These are phyloP conservation scores for Hypanus sabinus DNA, from an alignment of 2,113 vertebrate species.

Conservation along the genomic window DNA sequence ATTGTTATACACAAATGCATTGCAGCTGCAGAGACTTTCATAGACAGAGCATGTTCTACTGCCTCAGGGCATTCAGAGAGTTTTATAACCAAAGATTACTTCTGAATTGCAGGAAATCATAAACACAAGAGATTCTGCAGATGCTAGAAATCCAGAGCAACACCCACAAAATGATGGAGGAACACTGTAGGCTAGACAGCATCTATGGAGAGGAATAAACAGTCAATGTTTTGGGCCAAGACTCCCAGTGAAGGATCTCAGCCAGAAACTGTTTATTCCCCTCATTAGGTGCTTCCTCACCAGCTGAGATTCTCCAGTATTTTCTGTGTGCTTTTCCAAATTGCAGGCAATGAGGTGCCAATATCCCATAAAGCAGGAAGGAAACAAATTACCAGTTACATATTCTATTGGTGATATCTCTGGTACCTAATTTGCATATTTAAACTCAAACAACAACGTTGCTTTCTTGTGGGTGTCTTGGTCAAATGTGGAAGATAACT, in stretches of 20 bases:
- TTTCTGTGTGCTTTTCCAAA: background rate
- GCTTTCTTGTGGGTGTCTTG: background rate
- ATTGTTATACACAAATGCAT: background rate
- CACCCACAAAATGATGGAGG: too few species aligned
- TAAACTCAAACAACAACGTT: background rate
- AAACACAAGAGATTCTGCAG: too few species aligned
- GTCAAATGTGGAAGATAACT: background rate
- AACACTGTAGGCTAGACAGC: too few species aligned
- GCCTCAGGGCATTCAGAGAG: background rate
- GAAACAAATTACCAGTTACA: background rate
- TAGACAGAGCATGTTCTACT: background rate
- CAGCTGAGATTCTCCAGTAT: too few species aligned
- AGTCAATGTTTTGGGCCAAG: too few species aligned
- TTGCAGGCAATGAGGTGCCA: background rate
- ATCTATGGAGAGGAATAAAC: too few species aligned
- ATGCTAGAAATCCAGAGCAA: too few species aligned
- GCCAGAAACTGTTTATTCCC: too few species aligned
- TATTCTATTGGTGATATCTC: background rate
- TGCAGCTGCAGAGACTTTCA: too few species aligned
- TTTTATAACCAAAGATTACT: slow-evolving; percentile 5
- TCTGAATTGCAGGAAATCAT: background rate
- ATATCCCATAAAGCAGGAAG: background rate
- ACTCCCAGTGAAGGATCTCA: too few species aligned
- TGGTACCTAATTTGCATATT: background rate
- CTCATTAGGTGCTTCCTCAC: too few species aligned